These are phyloP conservation scores for Artibeus jamaicensis DNA, from an alignment of 2,797 vertebrate genomes.

Conservation along the genomic window DNA sequence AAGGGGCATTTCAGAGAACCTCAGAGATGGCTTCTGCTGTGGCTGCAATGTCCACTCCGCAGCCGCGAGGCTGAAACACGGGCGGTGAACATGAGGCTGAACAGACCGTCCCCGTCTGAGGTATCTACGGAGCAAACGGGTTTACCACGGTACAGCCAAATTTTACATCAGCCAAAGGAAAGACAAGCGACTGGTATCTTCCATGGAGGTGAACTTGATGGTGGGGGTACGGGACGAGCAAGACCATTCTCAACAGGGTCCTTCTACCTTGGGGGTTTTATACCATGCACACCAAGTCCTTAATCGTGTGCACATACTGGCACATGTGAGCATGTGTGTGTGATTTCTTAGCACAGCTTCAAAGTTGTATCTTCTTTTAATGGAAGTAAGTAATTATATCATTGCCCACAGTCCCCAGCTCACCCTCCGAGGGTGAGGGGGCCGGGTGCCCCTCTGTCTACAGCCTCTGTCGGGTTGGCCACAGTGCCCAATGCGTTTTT, in stretches of 20 bases:
- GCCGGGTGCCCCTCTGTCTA: not conserved
- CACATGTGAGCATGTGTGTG: fast-evolving
- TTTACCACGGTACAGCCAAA: not conserved
- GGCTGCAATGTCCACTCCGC: slow-evolving; percentile 83
- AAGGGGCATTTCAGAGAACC: slow-evolving; percentile 83
- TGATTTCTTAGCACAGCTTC: not conserved
- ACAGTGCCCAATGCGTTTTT: not conserved
- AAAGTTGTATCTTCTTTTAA: not conserved
- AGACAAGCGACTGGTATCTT: not conserved
- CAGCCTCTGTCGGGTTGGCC: not conserved
- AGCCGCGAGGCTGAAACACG: slow-evolving; percentile 77
- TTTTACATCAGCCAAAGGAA: not conserved
- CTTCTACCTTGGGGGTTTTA: not conserved
- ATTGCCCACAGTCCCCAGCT: not conserved
- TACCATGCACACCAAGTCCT: not conserved
- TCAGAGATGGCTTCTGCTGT: slow-evolving; percentile 84
- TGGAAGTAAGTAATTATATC: not conserved
- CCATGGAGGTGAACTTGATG: not conserved
- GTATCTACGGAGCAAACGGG: slow-evolving; percentile 18
- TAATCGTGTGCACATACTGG: fast-evolving
- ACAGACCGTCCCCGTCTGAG: slow-evolving; percentile 74
- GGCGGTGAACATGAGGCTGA: slow-evolving; percentile 77
- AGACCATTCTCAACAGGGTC: not conserved
- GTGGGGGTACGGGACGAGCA: not conserved
- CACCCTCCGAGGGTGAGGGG: not conserved